These are phyloP conservation scores for Lagopus muta DNA, from an alignment of 2,113 vertebrate species.

Conservation along the genomic window DNA sequence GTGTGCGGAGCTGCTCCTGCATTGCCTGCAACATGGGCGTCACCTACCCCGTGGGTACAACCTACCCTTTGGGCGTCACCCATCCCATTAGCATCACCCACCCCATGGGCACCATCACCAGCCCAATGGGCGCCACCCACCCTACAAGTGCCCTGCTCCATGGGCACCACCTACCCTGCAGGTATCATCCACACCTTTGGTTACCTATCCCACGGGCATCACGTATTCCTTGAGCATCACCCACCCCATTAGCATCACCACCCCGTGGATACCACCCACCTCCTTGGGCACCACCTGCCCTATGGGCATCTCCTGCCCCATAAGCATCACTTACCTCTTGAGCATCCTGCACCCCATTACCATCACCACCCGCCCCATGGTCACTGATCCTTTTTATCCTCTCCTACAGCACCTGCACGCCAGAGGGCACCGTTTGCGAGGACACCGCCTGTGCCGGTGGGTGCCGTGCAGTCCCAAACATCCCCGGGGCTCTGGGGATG, in stretches of 20 bases:
- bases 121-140: too few species aligned
- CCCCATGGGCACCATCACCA: too few species aligned
- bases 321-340: too few species aligned
- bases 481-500: neutral
- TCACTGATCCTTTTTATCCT: neutral
- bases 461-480: neutral
- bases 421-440: conserved; percentile 86
- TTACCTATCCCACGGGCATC: too few species aligned
- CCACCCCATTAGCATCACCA: neutral
- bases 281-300: too few species aligned
- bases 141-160: too few species aligned
- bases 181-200: too few species aligned
- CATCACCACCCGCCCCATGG: neutral
- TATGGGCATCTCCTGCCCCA: too few species aligned
- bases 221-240: neutral
- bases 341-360: too few species aligned
- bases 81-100: too few species aligned
- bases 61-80: neutral
- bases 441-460: conserved; percentile 83
- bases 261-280: too few species aligned
- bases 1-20: too few species aligned
- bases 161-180: neutral
- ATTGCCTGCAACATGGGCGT: neutral
- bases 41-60: neutral
- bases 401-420: conserved; percentile 84